A percentile compares a stretch with the other conserved stretches of the same genome.
Conservation (phyloP, 53 echinoderm and acorn worm genomes). For the Hippasteria phrygiana region DNA sequence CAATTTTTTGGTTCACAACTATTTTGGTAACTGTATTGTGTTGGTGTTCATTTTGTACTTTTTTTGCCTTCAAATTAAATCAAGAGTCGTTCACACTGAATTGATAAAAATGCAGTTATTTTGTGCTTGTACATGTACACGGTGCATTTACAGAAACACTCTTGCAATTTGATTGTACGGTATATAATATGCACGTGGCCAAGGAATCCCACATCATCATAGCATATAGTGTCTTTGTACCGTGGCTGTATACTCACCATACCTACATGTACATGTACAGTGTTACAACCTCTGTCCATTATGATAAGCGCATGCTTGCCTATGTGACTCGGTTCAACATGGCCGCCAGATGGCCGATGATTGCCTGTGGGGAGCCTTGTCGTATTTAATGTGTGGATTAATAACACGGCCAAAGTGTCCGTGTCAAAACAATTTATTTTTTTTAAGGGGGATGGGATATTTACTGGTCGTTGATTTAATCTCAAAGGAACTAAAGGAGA, state of each 20-base stretch:
- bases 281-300: neutral
- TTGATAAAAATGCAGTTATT: neutral
- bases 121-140: too few species aligned
- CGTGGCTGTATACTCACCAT: neutral
- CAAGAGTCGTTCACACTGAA: neutral
- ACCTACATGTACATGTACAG: neutral
- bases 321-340: neutral
- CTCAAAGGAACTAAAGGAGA: too few species aligned
- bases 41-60: too few species aligned
- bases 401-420: neutral
- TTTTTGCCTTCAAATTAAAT: neutral
- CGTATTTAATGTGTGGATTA: slow-evolving; percentile 31
- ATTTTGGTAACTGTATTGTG: too few species aligned
- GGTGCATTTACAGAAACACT: neutral
- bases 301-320: neutral
- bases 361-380: slow-evolving; percentile 36
- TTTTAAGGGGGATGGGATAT: neutral
- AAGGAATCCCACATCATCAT: neutral
- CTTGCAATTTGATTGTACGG: neutral
- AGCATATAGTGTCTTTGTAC: neutral
- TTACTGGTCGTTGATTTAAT: neutral
- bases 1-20: too few species aligned
- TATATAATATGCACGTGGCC: neutral
- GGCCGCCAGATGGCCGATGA: slow-evolving; percentile 10
- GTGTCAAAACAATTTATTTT: slow-evolving; percentile 26